Evolutionary conservation across 2,888 invertebrate species (phyloP).

Genomic region (Cotesia congregata): DNA sequence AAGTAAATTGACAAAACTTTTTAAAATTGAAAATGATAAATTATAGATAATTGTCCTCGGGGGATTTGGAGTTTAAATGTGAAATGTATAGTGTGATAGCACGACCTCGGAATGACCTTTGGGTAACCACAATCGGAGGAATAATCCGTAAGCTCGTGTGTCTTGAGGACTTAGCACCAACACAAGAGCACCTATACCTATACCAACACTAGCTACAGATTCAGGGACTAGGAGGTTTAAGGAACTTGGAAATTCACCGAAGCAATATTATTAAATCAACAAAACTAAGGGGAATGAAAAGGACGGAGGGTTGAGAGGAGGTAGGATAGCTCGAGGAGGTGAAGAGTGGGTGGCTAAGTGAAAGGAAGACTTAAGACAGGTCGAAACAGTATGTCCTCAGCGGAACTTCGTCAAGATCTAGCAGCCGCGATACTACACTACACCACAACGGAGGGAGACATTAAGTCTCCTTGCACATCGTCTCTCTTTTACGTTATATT

Average conservation of each 20-base stretch:
- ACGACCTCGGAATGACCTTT: background rate
- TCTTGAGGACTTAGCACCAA: background rate
- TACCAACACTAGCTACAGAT: too few species aligned
- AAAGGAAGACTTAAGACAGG: conserved; percentile 45
- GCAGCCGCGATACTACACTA: conserved; percentile 19
- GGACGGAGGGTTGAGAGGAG: conserved; percentile 30
- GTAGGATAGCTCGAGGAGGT: background rate
- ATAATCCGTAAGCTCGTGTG: background rate
- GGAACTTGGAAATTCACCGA: conserved; percentile 44
- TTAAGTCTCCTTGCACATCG: conserved; percentile 31
- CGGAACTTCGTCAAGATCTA: conserved; percentile 27
- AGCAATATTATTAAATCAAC: conserved; percentile 53
- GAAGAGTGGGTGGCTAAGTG: conserved; percentile 26
- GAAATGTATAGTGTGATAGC: background rate
- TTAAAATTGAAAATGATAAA: background rate
- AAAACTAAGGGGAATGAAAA: conserved; percentile 21
- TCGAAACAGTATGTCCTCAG: conserved; percentile 43
- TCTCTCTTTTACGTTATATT: conserved; percentile 10
- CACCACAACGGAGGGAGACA: conserved; percentile 32
- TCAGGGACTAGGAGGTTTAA: background rate
- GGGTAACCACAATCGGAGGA: background rate
- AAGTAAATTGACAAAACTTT: too few species aligned
- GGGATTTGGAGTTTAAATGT: background rate
- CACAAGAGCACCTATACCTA: background rate
- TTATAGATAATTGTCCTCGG: background rate